Base-by-base conservation (phyloP, 2,797 vertebrate genomes). In the Orientallactaga sibirica region DNA sequence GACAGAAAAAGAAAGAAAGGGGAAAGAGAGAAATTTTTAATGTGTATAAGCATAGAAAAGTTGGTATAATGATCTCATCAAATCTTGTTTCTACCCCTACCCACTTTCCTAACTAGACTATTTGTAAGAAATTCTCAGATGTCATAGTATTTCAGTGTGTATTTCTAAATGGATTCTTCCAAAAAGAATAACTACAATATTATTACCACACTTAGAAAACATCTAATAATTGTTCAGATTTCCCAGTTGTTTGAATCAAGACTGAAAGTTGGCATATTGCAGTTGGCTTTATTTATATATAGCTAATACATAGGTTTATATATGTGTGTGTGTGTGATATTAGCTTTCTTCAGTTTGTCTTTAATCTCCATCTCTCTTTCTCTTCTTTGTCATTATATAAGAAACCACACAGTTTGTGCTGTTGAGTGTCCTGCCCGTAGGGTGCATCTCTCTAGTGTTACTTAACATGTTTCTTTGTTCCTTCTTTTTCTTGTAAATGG, bases 81-180 rank as follows among this genome's bases (percentile, higher is more conserved):
- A 84, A 15, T 81, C 88, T 92, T 3, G 64, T 41, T 87, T 87
- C 75, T 71, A 88, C 10, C 24, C 25, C 3, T 18, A 71, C 27
- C 5, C 25, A 86, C 37, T 73, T 27, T 25, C 27, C 43, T 84
- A 20, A 61, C 9, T 68, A 22, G 68, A 71, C 94, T 77, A 90
- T 80, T 87, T 93, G 58, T 58, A 81, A 85, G 64, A 87, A 91
- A 91, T 89, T 94, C 68, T 48, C 43, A 89, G 86, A 83, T 58
- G 25, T 90, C 11, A 73, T 64, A 29, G 25, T 73, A 55, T 66
- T 86, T 91, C 9, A 86, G 74, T 48, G 15, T 61, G 37, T 66
- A 76, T 90, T 73, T 86, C 77, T 94, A 93, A 86, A 68, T 92
- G 11, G 5, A 12, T 70, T 87, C 87, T 87, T 70, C 24, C 66